Evolutionary conservation across 2,888 invertebrate genomes (phyloP).

Genomic region (Notocelia uddmanniana): DNA sequence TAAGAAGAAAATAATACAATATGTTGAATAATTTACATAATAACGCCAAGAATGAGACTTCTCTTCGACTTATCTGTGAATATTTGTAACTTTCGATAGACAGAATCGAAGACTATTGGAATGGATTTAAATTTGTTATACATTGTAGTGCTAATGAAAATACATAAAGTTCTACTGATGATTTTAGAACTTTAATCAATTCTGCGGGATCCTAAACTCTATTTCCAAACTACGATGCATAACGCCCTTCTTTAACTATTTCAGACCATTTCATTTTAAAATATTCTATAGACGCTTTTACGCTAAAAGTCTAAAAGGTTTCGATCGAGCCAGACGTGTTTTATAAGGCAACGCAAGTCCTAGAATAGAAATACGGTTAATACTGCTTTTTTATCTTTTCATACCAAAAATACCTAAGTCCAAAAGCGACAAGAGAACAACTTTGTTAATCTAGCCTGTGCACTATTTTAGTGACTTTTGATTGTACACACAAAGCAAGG

Average conservation of each 20-base stretch:
- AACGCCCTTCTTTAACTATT: slow-evolving; percentile 21
- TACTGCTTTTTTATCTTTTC: not conserved
- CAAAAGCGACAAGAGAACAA: not conserved
- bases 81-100: no score
- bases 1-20: no score
- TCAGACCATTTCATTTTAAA: slow-evolving; percentile 31
- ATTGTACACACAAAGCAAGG: no score
- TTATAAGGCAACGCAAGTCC: slow-evolving; percentile 16
- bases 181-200: not conserved
- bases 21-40: no score
- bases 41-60: no score
- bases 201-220: not conserved
- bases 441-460: not conserved
- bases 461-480: no score
- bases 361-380: not conserved
- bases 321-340: slow-evolving; percentile 23
- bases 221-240: slow-evolving; percentile 18
- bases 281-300: slow-evolving; percentile 34
- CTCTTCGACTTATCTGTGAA: no score
- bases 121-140: no score
- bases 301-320: slow-evolving; percentile 41
- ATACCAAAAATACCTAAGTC: not conserved
- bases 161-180: no score
- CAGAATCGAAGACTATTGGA: no score
- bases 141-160: no score